Conservation (phyloP, 2,113 vertebrate genomes). For the Hucho hucho region DNA sequence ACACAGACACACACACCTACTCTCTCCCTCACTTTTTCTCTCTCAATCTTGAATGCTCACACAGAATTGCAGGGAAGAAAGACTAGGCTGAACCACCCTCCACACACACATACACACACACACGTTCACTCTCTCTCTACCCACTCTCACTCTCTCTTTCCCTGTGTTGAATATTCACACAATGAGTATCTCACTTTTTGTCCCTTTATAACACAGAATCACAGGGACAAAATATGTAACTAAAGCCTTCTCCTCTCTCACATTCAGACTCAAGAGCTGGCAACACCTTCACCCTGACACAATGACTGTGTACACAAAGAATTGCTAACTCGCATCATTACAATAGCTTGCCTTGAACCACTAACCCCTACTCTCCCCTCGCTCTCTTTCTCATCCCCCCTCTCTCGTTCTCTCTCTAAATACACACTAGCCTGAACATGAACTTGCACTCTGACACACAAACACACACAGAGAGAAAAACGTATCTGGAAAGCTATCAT, state of each 20-base stretch:
- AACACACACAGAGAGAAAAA: conserved; percentile 3
- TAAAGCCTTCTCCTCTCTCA: background rate
- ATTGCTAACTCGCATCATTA: no score
- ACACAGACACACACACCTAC: background rate
- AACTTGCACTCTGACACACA: background rate
- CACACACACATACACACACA: background rate
- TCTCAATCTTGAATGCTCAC: conserved; percentile 46
- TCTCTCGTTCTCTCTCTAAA: background rate
- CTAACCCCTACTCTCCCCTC: background rate
- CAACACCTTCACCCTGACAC: no score
- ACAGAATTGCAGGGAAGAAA: conserved; percentile 20
- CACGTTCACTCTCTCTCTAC: background rate
- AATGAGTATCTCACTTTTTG: background rate
- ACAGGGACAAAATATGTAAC: background rate
- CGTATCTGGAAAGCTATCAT: no score
- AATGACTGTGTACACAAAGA: no score
- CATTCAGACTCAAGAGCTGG: no score
- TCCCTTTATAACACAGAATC: background rate
- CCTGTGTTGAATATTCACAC: no score
- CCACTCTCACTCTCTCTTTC: background rate
- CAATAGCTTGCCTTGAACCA: background rate
- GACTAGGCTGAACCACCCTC: conserved; percentile 21
- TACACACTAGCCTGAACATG: background rate
- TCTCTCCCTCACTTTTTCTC: conserved; percentile 47
- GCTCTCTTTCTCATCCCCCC: background rate